Base-by-base conservation (phyloP, 1,140 invertebrate species). In the Drosophila bocki region DNA sequence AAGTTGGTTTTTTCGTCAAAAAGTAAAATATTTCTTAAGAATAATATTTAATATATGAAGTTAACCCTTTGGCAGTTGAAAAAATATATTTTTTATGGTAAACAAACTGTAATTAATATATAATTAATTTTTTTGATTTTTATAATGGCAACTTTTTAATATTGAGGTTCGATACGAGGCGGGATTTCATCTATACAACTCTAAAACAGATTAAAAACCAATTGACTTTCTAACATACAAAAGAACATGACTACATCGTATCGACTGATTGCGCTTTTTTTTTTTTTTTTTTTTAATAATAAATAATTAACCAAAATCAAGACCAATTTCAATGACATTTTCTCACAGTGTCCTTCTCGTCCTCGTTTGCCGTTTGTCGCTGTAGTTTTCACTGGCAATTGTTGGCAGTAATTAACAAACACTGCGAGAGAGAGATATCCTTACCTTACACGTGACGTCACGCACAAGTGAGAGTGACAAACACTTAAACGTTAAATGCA, bases 401-500 rank as follows among this genome's bases (percentile, higher is more conserved):
- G 84, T 90, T 80, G 67, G 78, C 78, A 75, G 81, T 90, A 88
- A 84, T 90, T 90, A 85, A 80, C 81, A 88, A 78, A 70, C 42
- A 78, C 54, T 64, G 37, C 48, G 13, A 45, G 26, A 48, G 47
- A 58, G 35, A 61, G 35, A 59, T 58, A 61, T 58, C 41, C 45
- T 54, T 54, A 45, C 61, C 67, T 75, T 58, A 65, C 75, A 83
- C 77, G 77, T 87, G 85, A 87, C 84, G 85, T 90, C 84, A 87
- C 80, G 84, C 80, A 83, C 80, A 74, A 80, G 71, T 77, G 84
- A 87, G 84, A 87, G 83, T 87, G 83, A 87, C 80, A 79, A 80
- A 87, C 80, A 87, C 83, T 88, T 84, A 78, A 68, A 68, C 77
- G 80, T 80, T 87, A 84, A 87, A 87, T 87, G 83, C 83, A 88